phyloP scores from a whole-genome alignment of 92 coral and sea anemone genomes.

The Palythoa heliodiscus region DNA sequence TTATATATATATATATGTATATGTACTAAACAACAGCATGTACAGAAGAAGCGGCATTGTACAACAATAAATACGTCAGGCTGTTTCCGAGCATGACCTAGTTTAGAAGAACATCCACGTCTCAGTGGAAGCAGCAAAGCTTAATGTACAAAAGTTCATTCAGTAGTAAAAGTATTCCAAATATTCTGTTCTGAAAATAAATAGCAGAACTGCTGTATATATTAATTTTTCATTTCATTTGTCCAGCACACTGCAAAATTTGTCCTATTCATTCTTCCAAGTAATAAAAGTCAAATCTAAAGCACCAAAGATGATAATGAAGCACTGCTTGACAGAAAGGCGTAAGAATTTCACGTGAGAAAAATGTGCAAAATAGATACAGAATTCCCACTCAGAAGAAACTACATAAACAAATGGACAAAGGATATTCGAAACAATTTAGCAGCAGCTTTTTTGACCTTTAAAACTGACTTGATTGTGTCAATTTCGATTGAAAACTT shows the following conservation, averaged over 20 bases:
- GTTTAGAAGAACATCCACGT: neutral
- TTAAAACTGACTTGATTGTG: neutral
- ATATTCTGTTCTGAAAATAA: slow-evolving; percentile 65
- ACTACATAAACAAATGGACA: slow-evolving; percentile 10
- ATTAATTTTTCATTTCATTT: slow-evolving; percentile 56
- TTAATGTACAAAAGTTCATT: slow-evolving; percentile 31
- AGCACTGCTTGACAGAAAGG: neutral
- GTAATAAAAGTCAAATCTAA: slow-evolving; percentile 8
- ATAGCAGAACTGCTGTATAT: slow-evolving; percentile 76
- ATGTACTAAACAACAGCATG: slow-evolving; percentile 12
- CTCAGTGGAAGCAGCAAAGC: neutral
- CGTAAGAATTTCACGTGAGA: neutral
- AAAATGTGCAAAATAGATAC: neutral
- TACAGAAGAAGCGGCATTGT: neutral
- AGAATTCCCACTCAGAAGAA: slow-evolving; percentile 22
- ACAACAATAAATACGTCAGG: slow-evolving; percentile 25
- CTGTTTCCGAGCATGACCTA: neutral
- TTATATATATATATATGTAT: neutral
- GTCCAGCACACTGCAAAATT: slow-evolving; percentile 47
- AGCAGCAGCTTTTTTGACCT: neutral
- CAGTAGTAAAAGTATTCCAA: slow-evolving; percentile 49
- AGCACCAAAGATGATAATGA: neutral
- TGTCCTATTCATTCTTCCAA: slow-evolving; percentile 47
- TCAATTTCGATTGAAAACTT: neutral
- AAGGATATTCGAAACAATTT: neutral